Base-by-base conservation (phyloP, 1,140 invertebrate species). In the Drosophila suzukii region DNA sequence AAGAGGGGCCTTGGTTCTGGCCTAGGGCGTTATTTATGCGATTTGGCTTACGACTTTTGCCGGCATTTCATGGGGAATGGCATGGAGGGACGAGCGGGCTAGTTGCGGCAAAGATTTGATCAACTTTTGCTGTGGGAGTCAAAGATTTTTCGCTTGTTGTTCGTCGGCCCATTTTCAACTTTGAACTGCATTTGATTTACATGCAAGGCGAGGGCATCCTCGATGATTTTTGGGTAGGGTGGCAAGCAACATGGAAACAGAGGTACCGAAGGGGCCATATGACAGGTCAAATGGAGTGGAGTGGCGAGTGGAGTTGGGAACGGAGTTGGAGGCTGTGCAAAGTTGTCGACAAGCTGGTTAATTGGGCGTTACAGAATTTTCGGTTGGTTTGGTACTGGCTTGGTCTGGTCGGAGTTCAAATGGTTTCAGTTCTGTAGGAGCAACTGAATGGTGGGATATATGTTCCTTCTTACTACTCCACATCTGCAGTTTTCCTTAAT, bases 111-210 rank as follows among this genome's bases (percentile, higher is more conserved):
- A 79, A 83, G 81, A 83, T 83, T 83, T 83, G 81, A 83, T 83
- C 81, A 83, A 84, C 81, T 84, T 83, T 83, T 56, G 44, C 67
- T 62, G 63, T 79, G 75, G 71, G 49, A 67, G 57, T 59, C 61
- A 72, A 84, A 71, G 81, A 83, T 83, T 83, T 83, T 80, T 80
- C 75, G 56, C 54, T 34, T 61, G 70, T 75, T 59, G 55, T 67
- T 77, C 61, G 58, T 63, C 78, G 56, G 76, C 65, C 60, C 65
- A 71, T 76, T 83, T 84, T 83, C 65, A 84, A 83, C 81, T 83
- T 84, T 83, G 81, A 83, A 83, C 81, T 79, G 58, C 81, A 62
- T 71, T 84, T 84, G 81, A 83, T 83, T 84, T 83, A 83, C 80
- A 83, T 84, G 75, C 81, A 43, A 49, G 51, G 36, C 67, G 43